Conservation (phyloP, 2,888 invertebrate genomes). For the Leptinotarsa tumamoca region DNA sequence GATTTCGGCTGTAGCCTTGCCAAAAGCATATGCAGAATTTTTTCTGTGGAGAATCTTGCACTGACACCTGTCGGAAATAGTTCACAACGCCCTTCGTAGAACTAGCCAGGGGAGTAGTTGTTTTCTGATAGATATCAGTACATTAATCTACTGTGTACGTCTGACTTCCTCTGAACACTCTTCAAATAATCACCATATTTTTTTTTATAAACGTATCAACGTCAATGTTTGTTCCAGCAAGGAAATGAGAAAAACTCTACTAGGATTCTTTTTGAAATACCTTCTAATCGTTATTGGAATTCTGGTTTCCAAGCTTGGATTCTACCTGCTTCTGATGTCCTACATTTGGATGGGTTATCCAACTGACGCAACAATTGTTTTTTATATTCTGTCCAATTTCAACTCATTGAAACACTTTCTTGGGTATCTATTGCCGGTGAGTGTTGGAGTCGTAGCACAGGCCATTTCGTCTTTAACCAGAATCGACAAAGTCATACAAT, state of each 20-base stretch:
- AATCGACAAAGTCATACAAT: constrained; percentile 71
- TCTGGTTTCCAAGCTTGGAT: constrained; percentile 52
- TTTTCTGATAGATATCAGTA: too few species aligned
- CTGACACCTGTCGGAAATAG: too few species aligned
- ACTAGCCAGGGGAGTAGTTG: too few species aligned
- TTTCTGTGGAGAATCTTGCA: too few species aligned
- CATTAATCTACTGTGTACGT: too few species aligned
- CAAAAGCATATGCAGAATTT: too few species aligned
- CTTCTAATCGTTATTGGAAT: constrained; percentile 56
- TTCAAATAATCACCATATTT: too few species aligned
- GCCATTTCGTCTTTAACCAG: constrained; percentile 79
- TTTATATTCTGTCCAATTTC: constrained; percentile 46
- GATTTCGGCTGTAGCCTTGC: too few species aligned
- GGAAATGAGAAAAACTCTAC: constrained; percentile 73
- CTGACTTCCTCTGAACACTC: too few species aligned
- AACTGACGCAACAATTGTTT: constrained; percentile 51
- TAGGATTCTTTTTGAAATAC: constrained; percentile 60
- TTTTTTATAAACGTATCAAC: background rate
- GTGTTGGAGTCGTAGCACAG: constrained; percentile 84
- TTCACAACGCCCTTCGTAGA: too few species aligned
- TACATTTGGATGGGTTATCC: constrained; percentile 50
- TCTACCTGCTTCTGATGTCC: constrained; percentile 53
- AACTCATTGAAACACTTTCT: constrained; percentile 75
- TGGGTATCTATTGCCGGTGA: constrained; percentile 90
- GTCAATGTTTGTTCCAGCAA: constrained; percentile 64